Conservation (phyloP, 2,888 invertebrate species). For the Mythimna vitellina region DNA sequence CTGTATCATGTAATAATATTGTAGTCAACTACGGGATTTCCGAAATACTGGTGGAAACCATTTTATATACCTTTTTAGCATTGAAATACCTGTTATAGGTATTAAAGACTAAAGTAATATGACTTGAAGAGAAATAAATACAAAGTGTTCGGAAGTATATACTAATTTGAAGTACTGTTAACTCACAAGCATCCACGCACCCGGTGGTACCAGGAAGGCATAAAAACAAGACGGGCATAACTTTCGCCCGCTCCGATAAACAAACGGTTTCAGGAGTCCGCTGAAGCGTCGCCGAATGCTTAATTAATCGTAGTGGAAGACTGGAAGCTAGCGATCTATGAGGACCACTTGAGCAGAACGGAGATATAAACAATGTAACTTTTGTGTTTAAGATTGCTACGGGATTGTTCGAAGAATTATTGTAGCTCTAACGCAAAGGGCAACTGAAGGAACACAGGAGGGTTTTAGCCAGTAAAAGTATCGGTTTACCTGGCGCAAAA, state of each 20-base stretch:
- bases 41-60: too few relatives aligned
- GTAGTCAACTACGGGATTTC: constrained; percentile 14
- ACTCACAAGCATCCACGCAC: constrained; percentile 46
- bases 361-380: constrained; percentile 36
- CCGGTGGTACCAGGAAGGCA: constrained; percentile 68
- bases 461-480: too few relatives aligned
- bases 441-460: too few relatives aligned
- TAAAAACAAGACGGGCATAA: constrained; percentile 68
- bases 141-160: constrained; percentile 22
- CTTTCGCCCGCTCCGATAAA: constrained; percentile 72
- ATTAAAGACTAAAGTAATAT: not conserved
- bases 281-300: constrained; percentile 68
- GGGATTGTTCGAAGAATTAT: not conserved
- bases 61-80: not conserved
- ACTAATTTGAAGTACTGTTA: constrained; percentile 25
- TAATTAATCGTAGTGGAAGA: constrained; percentile 67
- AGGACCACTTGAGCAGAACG: constrained; percentile 51
- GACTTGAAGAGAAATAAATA: not conserved
- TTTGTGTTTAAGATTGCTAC: constrained; percentile 12
- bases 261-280: constrained; percentile 66
- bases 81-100: not conserved
- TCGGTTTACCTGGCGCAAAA: too few relatives aligned
- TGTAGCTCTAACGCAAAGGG: too few relatives aligned
- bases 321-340: constrained; percentile 57
- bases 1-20: not conserved